A percentile compares a stretch with the other conserved stretches of the same genome.
phyloP scores from a whole-genome alignment of 2,797 vertebrate genomes.

The Synaphobranchus kaupii region DNA sequence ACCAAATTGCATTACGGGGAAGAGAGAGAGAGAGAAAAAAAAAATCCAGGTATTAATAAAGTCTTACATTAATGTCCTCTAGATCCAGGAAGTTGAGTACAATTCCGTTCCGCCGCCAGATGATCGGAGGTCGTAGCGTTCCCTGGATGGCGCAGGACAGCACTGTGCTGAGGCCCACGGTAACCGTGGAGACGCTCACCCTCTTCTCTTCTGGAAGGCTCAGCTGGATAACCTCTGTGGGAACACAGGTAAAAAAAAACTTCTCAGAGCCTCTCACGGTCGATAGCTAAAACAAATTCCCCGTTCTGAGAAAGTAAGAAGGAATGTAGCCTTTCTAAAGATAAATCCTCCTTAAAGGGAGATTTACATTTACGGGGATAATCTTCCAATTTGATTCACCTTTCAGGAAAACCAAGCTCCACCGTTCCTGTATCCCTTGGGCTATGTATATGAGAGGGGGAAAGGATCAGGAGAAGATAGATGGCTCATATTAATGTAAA shows the following conservation, averaged over 20 bases:
- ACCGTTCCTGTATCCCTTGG: constrained; percentile 49
- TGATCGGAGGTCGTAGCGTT: constrained; percentile 84
- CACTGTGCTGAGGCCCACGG: constrained; percentile 87
- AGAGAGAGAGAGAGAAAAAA: neutral
- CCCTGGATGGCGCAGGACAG: constrained; percentile 87
- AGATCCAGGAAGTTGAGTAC: constrained; percentile 88
- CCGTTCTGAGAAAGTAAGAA: constrained; percentile 52
- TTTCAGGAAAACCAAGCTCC: constrained; percentile 62
- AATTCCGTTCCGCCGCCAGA: constrained; percentile 92
- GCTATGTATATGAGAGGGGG: neutral
- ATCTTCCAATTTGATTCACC: constrained; percentile 62
- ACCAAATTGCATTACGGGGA: neutral
- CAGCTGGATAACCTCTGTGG: constrained; percentile 87
- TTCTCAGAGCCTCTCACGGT: constrained; percentile 8
- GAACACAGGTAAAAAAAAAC: constrained; percentile 21
- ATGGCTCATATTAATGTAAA: constrained; percentile 30
- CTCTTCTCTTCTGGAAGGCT: constrained; percentile 82
- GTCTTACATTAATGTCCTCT: constrained; percentile 93
- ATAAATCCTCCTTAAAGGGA: constrained; percentile 59
- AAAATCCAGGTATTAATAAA: neutral
- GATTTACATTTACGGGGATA: constrained; percentile 60
- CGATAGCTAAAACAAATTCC: constrained; percentile 44
- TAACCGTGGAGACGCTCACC: constrained; percentile 82
- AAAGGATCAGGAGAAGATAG: constrained; percentile 5
- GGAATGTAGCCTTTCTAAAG: constrained; percentile 53